Base-by-base conservation (phyloP, 2,797 vertebrate species). In the Hozukius guyotensis region DNA sequence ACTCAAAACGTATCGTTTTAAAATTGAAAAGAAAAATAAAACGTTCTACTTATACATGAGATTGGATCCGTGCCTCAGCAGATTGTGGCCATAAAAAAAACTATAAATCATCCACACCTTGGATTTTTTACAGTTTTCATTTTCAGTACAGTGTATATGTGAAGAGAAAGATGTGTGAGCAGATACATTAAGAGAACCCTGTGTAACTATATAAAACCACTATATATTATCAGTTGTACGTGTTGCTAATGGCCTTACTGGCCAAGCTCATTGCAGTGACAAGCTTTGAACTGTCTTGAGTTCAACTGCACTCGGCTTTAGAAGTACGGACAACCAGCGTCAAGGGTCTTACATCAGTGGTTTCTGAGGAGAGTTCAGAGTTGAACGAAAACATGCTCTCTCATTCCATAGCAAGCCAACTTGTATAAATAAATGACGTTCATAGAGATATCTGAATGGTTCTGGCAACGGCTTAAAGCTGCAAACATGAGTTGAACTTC, bases 351-450 rank as follows among this genome's bases (percentile, higher is more conserved):
- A 62, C 16, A n/a, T 82, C 69, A 46, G 73, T 25, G 65, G 31
- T 70, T 63, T 82, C 22, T 55, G 64, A 83, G 60, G 36, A 79
- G 65, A 76, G 83, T 73, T 85, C 78, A 80, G 56, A 83, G 84
- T 75, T 84, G 32, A 92, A 84, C 68, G 36, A 72, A 89, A 93
- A 82, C 81, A 83, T 32, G 65, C 69, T 80, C 82, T 64, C 66
- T 80, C 84, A 36, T 78, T 83, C 71, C 63, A 72, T n/a, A 60
- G 76, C 55, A 22, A 75, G 70, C 62, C 20, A 61, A 53, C 83
- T 79, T 78, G 38, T 60, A 76, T 83, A 89, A 92, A 88, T 78
- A 88, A 59, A 88, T 88, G 71, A 88, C 71, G 69, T 77, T 64
- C 49, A 25, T 22, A 32, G 68, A 82, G 83, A 88, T 84, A 89